Evolutionary conservation across 2,113 vertebrate genomes (phyloP), one percentile per base, ranked within the genome.

Genomic region (Chauna torquata): DNA sequence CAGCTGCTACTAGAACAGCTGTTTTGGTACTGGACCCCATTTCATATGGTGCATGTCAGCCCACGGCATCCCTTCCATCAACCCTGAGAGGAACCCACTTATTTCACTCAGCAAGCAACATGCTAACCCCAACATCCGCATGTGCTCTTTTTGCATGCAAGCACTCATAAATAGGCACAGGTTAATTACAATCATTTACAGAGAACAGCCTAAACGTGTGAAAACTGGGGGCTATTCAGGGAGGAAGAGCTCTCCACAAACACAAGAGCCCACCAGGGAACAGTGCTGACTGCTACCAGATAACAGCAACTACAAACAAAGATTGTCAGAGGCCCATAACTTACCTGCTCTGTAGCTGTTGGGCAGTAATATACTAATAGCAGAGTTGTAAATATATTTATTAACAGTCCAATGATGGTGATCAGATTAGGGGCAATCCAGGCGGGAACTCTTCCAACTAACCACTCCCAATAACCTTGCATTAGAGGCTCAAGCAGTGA

Each of bases 401-500:
- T 99, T 66, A 98, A 98, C 93, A 99, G 98, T 98, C 99, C 99
- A 4, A 99, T 97, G 92, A 99, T 98, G 96, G 99, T 99, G 98
- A 99, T 99, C 84, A 99, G 98, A 97, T 99, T 99, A 8, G 99
- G 99, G 14, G 99, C 99, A 40, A 99, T 99, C 99, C 99, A 99
- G 84, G 98, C 95, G 5, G 99, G 99, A 75, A 99, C 98, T 80
- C 98, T 98, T 87, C 97, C 97, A 57, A 99, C 99, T 91, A 99
- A 96, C 99, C 99, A 99, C 87, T 99, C 99, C 99, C 99, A 99
- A 97, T 99, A 99, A 24, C 98, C 98, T 92, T 99, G 99, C 99
- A 99, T 99, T 59, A 99, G 85, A 32, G 99, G 99, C 94, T 99
- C 99, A 88, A 99, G 98, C 92, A 99, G 97, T n/a, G 99, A 99